Conservation (phyloP, 1,140 invertebrate genomes). For the Ceratina japonica region DNA sequence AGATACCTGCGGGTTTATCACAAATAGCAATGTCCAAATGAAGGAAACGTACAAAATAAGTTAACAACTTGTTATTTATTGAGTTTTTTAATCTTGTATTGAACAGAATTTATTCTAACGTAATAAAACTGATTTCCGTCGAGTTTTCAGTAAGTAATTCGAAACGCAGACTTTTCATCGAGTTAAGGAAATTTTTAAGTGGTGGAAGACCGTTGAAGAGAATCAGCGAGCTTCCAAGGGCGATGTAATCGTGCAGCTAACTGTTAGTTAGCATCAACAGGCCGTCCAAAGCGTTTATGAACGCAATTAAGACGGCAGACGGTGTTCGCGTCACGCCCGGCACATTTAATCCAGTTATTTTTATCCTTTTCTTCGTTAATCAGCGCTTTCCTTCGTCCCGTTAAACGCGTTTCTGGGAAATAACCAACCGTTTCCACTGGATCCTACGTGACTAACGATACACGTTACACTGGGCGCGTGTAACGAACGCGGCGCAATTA, state of each 20-base stretch:
- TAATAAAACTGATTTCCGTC: too few species aligned
- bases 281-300: conserved; percentile 60
- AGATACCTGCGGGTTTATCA: too few species aligned
- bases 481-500: not conserved
- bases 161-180: too few species aligned
- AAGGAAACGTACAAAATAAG: too few species aligned
- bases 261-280: conserved; percentile 49
- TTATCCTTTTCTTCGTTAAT: conserved; percentile 29
- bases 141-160: too few species aligned
- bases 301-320: conserved; percentile 71
- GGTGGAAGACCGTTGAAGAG: too few species aligned
- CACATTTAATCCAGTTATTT: conserved; percentile 59
- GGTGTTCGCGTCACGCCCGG: conserved; percentile 60
- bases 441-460: not conserved
- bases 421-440: not conserved
- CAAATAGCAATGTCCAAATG: too few species aligned
- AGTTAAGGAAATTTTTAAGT: too few species aligned
- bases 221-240: conserved; percentile 11
- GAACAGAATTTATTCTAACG: too few species aligned
- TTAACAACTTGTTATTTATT: too few species aligned
- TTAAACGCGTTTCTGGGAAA: conserved; percentile 11
- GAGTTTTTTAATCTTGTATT: too few species aligned
- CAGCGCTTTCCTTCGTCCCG: conserved; percentile 6
- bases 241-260: conserved; percentile 45
- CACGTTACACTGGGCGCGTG: not conserved